These are phyloP conservation scores for Drosophila limbata DNA, from an alignment of 2,888 invertebrate species.

Conservation along the genomic window DNA sequence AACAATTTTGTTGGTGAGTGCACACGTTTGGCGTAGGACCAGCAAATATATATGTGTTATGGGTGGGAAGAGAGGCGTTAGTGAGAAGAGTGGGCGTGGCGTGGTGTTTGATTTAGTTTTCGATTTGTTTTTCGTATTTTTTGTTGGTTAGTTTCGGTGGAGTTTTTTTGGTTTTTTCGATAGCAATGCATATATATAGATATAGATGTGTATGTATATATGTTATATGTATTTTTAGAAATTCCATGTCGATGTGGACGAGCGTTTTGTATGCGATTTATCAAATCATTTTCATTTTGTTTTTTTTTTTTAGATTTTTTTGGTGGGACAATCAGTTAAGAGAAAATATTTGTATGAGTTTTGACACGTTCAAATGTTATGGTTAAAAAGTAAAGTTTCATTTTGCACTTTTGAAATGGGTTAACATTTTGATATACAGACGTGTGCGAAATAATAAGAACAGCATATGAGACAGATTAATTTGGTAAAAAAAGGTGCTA, in stretches of 20 bases:
- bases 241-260: slow-evolving; percentile 83
- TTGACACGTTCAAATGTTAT: slow-evolving; percentile 74
- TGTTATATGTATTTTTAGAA: slow-evolving; percentile 51
- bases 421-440: slow-evolving; percentile 49
- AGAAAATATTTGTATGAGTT: slow-evolving; percentile 81
- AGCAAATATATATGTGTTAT: slow-evolving; percentile 17
- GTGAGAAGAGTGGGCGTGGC: slow-evolving; percentile 50
- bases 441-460: too few species aligned
- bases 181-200: slow-evolving; percentile 59
- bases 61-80: slow-evolving; percentile 29
- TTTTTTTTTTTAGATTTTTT: slow-evolving; percentile 44
- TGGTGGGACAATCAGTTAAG: slow-evolving; percentile 77
- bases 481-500: too few species aligned
- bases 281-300: slow-evolving; percentile 49
- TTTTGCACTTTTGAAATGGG: slow-evolving; percentile 53
- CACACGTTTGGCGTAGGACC: slow-evolving; percentile 45
- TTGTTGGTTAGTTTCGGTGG: slow-evolving; percentile 46
- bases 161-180: slow-evolving; percentile 42
- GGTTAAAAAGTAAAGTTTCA: slow-evolving; percentile 55
- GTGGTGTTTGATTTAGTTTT: slow-evolving; percentile 49
- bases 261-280: slow-evolving; percentile 71
- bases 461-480: too few species aligned
- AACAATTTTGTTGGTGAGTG: slow-evolving; percentile 60
- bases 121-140: slow-evolving; percentile 44
- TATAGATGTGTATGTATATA: slow-evolving; percentile 50